Percentiles rank a stretch among this genome's conserved stretches.
Conservation (phyloP, 2,113 vertebrate species). For the Myotis yumanensis region DNA sequence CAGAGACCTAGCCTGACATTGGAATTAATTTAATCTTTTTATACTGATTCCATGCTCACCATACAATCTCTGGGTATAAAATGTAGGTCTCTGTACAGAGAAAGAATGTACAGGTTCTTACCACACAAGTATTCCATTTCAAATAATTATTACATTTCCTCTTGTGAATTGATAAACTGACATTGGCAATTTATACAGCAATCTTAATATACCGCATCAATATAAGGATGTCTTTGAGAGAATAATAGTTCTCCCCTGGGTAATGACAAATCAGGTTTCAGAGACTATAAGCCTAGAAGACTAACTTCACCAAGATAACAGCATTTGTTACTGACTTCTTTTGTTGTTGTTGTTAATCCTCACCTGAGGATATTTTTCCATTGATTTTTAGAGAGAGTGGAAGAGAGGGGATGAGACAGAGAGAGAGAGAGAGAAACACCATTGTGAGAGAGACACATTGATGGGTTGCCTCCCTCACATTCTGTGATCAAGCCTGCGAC, state of each 20-base stretch:
- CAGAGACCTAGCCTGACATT: background rate
- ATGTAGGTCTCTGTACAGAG: background rate
- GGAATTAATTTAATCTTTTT: background rate
- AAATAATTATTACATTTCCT: constrained; percentile 4
- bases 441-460: background rate
- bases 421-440: background rate
- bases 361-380: too few relatives aligned
- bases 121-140: background rate
- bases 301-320: background rate
- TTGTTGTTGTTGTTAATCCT: too few relatives aligned
- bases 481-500: too few relatives aligned
- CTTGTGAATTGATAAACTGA: background rate
- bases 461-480: too few relatives aligned
- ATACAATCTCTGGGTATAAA: background rate
- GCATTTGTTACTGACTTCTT: background rate
- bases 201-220: background rate
- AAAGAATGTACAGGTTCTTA: background rate
- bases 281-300: background rate
- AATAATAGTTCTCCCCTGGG: background rate
- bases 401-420: background rate
- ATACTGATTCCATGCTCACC: background rate
- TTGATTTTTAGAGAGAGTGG: too few relatives aligned
- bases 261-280: background rate
- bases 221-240: background rate
- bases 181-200: background rate